phyloP scores from a whole-genome alignment of 2,113 vertebrate genomes.

The Hystrix cristata region DNA sequence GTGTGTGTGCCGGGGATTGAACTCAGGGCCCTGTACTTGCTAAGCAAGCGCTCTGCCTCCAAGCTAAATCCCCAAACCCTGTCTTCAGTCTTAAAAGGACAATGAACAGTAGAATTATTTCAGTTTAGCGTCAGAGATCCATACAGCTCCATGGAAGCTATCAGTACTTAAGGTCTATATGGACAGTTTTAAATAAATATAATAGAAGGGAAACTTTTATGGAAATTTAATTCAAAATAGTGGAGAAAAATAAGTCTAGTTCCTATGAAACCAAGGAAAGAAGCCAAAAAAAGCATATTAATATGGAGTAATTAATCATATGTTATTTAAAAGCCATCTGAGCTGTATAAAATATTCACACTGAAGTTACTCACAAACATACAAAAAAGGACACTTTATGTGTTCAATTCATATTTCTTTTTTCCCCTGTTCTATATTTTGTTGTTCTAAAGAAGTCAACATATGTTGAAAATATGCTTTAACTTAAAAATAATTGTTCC shows the following conservation, averaged over 20 bases:
- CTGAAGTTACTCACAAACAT: background rate
- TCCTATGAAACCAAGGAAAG: background rate
- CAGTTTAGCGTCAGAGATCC: background rate
- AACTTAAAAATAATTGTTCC: slow-evolving; percentile 25
- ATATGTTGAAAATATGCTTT: background rate
- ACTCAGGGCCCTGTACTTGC: too few species aligned
- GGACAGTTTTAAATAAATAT: slow-evolving; percentile 44
- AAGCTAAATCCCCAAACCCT: too few species aligned
- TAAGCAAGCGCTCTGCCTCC: too few species aligned
- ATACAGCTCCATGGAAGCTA: background rate
- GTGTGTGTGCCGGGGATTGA: too few species aligned
- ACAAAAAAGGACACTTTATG: background rate
- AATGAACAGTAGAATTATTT: background rate
- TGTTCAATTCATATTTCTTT: background rate
- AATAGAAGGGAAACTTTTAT: background rate
- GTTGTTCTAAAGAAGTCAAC: background rate
- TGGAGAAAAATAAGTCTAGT: background rate
- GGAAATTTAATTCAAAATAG: background rate
- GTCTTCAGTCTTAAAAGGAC: background rate
- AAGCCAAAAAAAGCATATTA: background rate
- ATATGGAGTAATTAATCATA: background rate
- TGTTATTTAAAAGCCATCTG: background rate
- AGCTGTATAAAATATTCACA: background rate
- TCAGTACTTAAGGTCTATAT: background rate
- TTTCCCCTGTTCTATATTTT: background rate